These are phyloP conservation scores for Ctenomys sociabilis DNA, from an alignment of 2,113 vertebrate species.

Conservation along the genomic window DNA sequence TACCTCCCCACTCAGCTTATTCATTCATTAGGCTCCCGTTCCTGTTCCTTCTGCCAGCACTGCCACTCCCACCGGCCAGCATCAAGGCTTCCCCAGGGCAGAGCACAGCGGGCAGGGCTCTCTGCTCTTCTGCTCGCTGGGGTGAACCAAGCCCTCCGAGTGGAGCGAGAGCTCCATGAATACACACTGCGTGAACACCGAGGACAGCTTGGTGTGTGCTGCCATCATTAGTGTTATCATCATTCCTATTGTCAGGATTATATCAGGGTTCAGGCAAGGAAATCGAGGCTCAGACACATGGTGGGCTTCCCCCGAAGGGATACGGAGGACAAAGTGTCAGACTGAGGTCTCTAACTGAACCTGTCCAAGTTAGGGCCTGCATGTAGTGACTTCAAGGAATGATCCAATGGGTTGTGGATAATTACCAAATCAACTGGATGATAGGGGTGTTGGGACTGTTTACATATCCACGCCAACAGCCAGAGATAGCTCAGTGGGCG, in stretches of 20 bases:
- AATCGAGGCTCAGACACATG: background rate
- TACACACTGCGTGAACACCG: background rate
- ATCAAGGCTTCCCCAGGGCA: background rate
- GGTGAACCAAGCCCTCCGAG: background rate
- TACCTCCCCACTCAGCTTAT: background rate
- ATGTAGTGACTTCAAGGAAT: background rate
- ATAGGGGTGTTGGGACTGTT: background rate
- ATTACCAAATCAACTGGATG: background rate
- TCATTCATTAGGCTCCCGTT: background rate
- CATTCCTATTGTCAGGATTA: background rate
- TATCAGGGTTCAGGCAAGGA: background rate
- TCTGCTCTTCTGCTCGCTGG: background rate
- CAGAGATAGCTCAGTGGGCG: no score
- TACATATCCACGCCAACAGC: background rate
- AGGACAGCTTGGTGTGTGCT: no score
- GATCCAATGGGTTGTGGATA: background rate
- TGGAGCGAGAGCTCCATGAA: slow-evolving; percentile 11
- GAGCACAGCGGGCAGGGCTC: background rate
- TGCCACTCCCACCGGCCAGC: background rate
- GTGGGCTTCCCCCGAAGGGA: background rate
- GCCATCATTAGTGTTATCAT: background rate
- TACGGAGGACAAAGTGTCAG: background rate
- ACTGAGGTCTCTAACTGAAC: background rate
- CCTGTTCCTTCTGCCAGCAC: background rate
- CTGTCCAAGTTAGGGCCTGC: background rate